Evolutionary conservation across 2,888 invertebrate genomes (phyloP), one percentile per base, ranked within the genome.

Genomic region (Willowsia nigromaculata): DNA sequence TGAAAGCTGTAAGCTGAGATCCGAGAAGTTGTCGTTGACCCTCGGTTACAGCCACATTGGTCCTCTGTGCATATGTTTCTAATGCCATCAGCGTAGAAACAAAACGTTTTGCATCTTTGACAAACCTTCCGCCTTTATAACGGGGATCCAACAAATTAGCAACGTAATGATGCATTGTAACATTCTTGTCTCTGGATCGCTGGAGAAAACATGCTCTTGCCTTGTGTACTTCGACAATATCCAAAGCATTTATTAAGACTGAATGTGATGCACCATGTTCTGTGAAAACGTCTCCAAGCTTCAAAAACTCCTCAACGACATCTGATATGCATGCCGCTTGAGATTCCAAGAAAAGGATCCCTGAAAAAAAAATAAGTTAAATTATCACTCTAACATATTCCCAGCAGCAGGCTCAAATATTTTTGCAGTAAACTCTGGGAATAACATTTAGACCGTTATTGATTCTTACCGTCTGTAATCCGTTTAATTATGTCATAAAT

Each of bases 381-480:
- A n/a, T n/a, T n/a, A n/a, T n/a, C n/a, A n/a, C n/a, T n/a, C n/a
- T n/a, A n/a, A n/a, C n/a, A n/a, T n/a, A n/a, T n/a, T n/a, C n/a
- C n/a, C n/a, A 62, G 59, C 50, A 50, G 50, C n/a, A 9, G 50
- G 50, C 50, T 50, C 50, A 50, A 50, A 15, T 50, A 11, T 50
- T 15, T 3, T 50, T 50, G 50, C 50, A 50, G 50, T 50, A 50
- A 50, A 50, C 50, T 50, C 50, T 50, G n/a, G n/a, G n/a, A n/a
- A n/a, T n/a, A n/a, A n/a, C n/a, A n/a, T 9, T 50, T 50, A 6
- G 15, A 50, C 15, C 15, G n/a, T 50, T 50, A 50, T 15, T 3
- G 15, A n/a, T n/a, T n/a, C 50, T 84, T 71, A 84, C 84, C 84
- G 18, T 84, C 71, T 2, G 84, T 84, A 13, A 84, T 43, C 9